phyloP scores from a whole-genome alignment of 2,888 invertebrate species.

The Phytoseiulus persimilis region DNA sequence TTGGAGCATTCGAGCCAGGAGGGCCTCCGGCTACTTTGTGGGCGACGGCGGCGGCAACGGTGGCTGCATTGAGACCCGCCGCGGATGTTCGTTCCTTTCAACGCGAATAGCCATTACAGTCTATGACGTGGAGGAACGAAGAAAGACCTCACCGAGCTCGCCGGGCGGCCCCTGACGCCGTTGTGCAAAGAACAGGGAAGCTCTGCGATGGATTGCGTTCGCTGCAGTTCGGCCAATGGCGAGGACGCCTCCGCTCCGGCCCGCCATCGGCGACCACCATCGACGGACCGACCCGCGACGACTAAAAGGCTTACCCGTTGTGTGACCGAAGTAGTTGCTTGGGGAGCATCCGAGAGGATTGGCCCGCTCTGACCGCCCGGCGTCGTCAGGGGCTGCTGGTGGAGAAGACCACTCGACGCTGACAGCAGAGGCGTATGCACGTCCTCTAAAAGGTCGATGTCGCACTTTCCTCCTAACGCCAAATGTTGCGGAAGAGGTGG shows the following conservation, averaged over 20 bases:
- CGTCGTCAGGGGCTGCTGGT: not conserved
- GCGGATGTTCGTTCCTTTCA: not conserved
- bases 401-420: not conserved
- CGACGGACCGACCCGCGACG: not conserved
- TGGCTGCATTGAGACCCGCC: not conserved
- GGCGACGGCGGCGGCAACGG: not conserved
- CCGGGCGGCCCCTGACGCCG: not conserved
- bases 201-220: not conserved
- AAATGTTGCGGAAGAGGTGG: constrained; percentile 30
- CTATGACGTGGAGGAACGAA: not conserved
- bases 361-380: not conserved
- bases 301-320: constrained; percentile 29
- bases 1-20: not conserved
- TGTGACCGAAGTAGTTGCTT: not conserved
- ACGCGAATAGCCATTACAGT: not conserved
- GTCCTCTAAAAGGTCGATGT: constrained; percentile 36
- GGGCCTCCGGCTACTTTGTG: not conserved
- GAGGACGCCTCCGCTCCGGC: too few relatives aligned
- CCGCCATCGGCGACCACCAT: not conserved
- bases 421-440: constrained; percentile 23
- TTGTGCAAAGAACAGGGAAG: not conserved
- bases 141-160: not conserved
- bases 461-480: constrained; percentile 30
- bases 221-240: not conserved
- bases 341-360: not conserved